These are phyloP conservation scores for Salpingus planirostris DNA, from an alignment of 2,888 invertebrate species.

Conservation along the genomic window DNA sequence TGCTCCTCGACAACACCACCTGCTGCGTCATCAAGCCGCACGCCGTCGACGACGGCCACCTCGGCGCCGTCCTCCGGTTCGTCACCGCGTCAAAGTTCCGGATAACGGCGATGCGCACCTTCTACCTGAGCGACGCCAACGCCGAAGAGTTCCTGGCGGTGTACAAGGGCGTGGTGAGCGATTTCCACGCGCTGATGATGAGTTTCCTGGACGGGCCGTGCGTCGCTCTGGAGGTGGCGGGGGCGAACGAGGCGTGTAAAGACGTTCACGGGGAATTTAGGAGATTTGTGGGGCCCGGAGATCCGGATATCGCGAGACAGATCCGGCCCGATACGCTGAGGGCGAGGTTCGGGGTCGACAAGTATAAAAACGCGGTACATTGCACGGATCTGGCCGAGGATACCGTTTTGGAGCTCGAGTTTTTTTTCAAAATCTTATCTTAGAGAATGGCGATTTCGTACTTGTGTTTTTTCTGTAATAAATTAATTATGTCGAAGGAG, in stretches of 20 bases:
- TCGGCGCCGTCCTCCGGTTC: slow-evolving; percentile 61
- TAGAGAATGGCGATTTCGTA: too few relatives aligned
- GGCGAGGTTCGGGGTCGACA: slow-evolving; percentile 73
- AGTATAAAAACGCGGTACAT: slow-evolving; percentile 82
- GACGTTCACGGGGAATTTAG: slow-evolving; percentile 66
- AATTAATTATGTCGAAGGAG: too few relatives aligned
- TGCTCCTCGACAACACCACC: slow-evolving; percentile 58
- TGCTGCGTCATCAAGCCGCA: slow-evolving; percentile 87
- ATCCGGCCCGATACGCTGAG: slow-evolving; percentile 76
- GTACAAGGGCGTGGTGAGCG: slow-evolving; percentile 79
- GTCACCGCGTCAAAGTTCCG: slow-evolving; percentile 65
- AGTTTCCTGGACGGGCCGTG: slow-evolving; percentile 80
- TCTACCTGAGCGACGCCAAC: slow-evolving; percentile 68
- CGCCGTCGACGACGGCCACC: slow-evolving; percentile 64
- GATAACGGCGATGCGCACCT: slow-evolving; percentile 72
- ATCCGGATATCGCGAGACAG: slow-evolving; percentile 83
- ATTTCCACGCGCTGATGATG: slow-evolving; percentile 69
- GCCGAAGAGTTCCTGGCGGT: slow-evolving; percentile 90
- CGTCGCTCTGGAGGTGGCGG: slow-evolving; percentile 74
- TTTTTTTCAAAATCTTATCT: slow-evolving; percentile 64
- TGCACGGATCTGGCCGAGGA: slow-evolving; percentile 91
- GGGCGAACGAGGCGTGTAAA: slow-evolving; percentile 42
- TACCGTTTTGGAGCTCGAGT: slow-evolving; percentile 71
- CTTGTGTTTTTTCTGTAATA: too few relatives aligned
- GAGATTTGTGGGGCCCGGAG: slow-evolving; percentile 77